Evolutionary conservation across 2,113 vertebrate genomes (phyloP).

Genomic region (Diadophis punctatus): DNA sequence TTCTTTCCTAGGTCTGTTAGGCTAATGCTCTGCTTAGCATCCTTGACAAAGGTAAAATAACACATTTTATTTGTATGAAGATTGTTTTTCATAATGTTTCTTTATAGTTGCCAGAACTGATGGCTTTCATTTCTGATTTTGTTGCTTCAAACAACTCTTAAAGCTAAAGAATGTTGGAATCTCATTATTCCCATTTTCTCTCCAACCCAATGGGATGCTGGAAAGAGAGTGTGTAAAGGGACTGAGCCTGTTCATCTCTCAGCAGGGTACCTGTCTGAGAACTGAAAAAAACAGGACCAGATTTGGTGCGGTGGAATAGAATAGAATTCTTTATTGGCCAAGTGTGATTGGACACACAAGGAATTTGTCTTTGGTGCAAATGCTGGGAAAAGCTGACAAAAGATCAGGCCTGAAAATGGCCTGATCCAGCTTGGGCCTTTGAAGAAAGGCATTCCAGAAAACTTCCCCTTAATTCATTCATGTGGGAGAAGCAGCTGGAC

Average conservation of each 20-base stretch:
- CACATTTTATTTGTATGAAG: not conserved
- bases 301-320: not conserved
- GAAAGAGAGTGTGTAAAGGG: not conserved
- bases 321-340: too few species aligned
- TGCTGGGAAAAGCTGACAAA: not conserved
- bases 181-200: not conserved
- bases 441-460: not conserved
- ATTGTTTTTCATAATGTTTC: not conserved
- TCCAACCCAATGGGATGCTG: not conserved
- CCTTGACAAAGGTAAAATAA: not conserved
- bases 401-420: not conserved
- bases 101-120: not conserved
- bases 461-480: not conserved
- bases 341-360: too few species aligned
- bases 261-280: not conserved
- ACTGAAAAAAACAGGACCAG: not conserved
- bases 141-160: not conserved
- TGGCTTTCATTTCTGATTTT: not conserved
- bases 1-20: not conserved
- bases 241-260: not conserved
- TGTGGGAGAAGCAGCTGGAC: not conserved
- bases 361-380: too few species aligned
- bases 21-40: not conserved
- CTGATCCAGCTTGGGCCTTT: not conserved
- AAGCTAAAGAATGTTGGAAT: not conserved